Base-by-base conservation (phyloP, 1,140 invertebrate species). In the Diabrotica virgifera region DNA sequence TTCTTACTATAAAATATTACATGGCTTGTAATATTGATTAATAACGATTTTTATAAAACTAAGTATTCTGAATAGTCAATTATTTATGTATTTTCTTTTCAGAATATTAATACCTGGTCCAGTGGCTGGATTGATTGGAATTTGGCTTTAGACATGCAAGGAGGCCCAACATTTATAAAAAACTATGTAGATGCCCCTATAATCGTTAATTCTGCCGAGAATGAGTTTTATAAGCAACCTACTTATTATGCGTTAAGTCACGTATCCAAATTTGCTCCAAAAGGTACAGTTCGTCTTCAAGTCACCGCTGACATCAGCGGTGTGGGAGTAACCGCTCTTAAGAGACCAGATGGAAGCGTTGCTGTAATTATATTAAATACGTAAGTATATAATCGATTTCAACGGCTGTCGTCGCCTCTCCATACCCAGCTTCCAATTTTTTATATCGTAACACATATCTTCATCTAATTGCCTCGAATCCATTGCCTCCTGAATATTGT, bases 91-190 rank as follows among this genome's bases (percentile, higher is more conserved):
- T 6, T 62, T 7, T 2, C 3, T 24, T 57, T n/a, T 5, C 72
- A 88, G 81, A 82, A 88, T 77, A 72, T 89, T 36, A 84, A 85
- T 66, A 76, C 85, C 67, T 85, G 75, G 77, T 79, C 77, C 73
- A 83, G 73, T 79, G 85, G 86, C 5, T 90, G 88, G 87, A 80
- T 86, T 12, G 90, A 92, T 76, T 92, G 90, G 90, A 92, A 92
- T 76, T 76, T 92, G 59, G 87, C 83, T 5, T 73, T 92, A 12
- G 79, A 90, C 74, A 69, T 79, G 69, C 73, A 79, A 54, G 90
- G 90, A 51, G 89, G 89, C 8, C 89, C 89, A 10, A 90, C 86
- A 73, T 91, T 86, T 83, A 85, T 82, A 0, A 79, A 84, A 6
- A 89, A 90, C 69, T 80, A 80, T 74, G 86, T 89, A 7, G 89